phyloP scores from a whole-genome alignment of 2,113 vertebrate genomes.

The Odocoileus hemionus region DNA sequence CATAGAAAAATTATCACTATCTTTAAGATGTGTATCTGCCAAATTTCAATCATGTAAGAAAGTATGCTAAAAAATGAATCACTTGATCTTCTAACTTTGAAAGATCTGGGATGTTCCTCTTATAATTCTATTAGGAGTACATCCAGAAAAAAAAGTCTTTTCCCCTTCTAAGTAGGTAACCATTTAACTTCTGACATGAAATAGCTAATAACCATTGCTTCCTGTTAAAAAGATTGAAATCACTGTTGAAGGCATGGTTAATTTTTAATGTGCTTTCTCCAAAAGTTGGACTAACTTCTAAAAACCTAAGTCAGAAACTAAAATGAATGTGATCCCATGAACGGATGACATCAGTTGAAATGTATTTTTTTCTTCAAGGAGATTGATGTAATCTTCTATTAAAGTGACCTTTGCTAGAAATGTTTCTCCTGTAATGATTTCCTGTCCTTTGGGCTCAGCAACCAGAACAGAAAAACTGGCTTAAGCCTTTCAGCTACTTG shows the following conservation, averaged over 20 bases:
- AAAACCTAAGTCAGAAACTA: constrained; percentile 61
- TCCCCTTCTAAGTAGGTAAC: background rate
- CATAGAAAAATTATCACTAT: background rate
- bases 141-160: background rate
- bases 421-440: constrained; percentile 94
- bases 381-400: constrained; percentile 94
- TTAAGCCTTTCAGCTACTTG: constrained; percentile 78
- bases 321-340: constrained; percentile 67
- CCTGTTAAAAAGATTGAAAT: constrained; percentile 65
- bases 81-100: background rate
- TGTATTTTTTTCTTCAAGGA: constrained; percentile 82
- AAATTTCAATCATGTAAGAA: background rate
- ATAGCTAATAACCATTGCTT: constrained; percentile 49
- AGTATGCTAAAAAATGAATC: background rate
- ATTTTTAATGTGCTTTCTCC: constrained; percentile 78
- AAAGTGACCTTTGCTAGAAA: constrained; percentile 91
- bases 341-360: constrained; percentile 73
- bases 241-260: constrained; percentile 69
- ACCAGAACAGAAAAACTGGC: constrained; percentile 78
- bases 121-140: background rate
- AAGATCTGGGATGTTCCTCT: background rate
- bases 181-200: constrained; percentile 53
- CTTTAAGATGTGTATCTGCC: background rate
- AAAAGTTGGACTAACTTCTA: constrained; percentile 70
- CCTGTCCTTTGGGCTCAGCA: constrained; percentile 90